Conservation (phyloP, 1,140 invertebrate species). For the Diabrotica undecimpunctata region DNA sequence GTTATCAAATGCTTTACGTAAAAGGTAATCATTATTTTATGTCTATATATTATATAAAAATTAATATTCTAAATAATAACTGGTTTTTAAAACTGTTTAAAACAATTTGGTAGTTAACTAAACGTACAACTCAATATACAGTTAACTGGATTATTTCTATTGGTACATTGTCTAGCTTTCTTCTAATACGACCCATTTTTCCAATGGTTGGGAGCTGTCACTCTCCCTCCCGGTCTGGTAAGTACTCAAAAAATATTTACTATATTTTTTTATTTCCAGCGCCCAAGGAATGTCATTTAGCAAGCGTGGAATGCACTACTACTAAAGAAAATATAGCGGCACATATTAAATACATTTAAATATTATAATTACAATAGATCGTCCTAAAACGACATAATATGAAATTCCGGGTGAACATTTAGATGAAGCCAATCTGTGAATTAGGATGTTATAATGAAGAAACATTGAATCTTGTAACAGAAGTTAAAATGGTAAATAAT, state of each 20-base stretch:
- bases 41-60: too few species aligned
- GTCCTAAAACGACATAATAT: not conserved
- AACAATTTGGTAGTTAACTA: too few species aligned
- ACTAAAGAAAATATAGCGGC: constrained; percentile 30
- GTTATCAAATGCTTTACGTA: too few species aligned
- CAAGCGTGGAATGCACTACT: constrained; percentile 41
- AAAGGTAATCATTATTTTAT: too few species aligned
- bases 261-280: constrained; percentile 33
- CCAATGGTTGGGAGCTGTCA: constrained; percentile 25
- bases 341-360: not conserved
- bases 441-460: not conserved
- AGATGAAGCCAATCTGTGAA: not conserved
- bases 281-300: constrained; percentile 39
- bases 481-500: too few species aligned
- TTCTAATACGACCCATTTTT: too few species aligned
- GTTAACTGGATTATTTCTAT: too few species aligned
- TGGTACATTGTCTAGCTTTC: too few species aligned
- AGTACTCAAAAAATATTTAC: constrained; percentile 28
- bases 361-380: not conserved
- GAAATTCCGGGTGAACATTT: not conserved
- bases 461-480: not conserved
- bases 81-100: too few species aligned
- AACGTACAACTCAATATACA: too few species aligned
- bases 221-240: constrained; percentile 27
- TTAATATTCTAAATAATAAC: too few species aligned